Percentiles rank a stretch among this genome's conserved stretches.
These are phyloP conservation scores for Pseudorasbora parva DNA, from an alignment of 2,113 vertebrate genomes.

Conservation along the genomic window DNA sequence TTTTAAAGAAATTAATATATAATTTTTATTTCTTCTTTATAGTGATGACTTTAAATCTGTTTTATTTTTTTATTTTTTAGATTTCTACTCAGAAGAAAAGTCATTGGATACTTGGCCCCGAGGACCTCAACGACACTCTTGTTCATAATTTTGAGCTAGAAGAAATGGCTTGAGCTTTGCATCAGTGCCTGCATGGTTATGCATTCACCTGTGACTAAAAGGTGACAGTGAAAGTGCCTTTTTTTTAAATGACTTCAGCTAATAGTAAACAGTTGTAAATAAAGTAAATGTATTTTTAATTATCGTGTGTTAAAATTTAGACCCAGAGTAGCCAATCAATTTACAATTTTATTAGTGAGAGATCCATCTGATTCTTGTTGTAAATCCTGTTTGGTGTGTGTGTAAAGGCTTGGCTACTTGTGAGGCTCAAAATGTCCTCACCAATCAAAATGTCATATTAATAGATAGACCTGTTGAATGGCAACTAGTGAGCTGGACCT, in stretches of 20 bases:
- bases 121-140: conserved; percentile 59
- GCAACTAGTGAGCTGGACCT: neutral
- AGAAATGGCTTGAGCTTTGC: neutral
- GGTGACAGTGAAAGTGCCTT: neutral
- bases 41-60: too few relatives aligned
- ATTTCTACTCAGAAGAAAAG: conserved; percentile 61
- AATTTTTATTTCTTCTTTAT: too few relatives aligned
- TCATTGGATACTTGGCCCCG: conserved; percentile 61
- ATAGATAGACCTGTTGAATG: neutral
- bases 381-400: neutral
- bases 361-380: too few relatives aligned
- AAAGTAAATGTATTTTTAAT: neutral
- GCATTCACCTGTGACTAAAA: neutral
- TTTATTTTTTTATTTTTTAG: conserved; percentile 1
- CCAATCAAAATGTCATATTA: neutral
- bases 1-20: neutral
- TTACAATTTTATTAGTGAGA: too few relatives aligned
- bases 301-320: neutral
- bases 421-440: neutral
- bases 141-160: conserved; percentile 40
- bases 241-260: neutral
- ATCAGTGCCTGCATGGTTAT: neutral
- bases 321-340: too few relatives aligned
- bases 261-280: neutral
- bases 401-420: too few relatives aligned